Evolutionary conservation across 2,797 vertebrate species (phyloP).

Genomic region (Sebastiscus tertius): DNA sequence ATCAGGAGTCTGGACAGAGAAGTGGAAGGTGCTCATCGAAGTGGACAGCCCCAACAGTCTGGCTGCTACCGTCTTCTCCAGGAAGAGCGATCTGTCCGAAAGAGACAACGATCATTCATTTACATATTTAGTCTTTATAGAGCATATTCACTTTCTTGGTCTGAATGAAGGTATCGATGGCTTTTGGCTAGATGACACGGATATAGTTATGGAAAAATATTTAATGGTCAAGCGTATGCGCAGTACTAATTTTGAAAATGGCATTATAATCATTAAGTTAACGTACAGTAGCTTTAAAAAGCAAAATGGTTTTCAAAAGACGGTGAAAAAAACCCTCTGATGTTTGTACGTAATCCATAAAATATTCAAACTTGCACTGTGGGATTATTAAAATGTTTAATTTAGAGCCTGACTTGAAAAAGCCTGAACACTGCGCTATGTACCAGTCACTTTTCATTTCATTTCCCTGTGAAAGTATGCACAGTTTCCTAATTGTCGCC

Average conservation of each 20-base stretch:
- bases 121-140: background rate
- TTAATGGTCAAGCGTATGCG: background rate
- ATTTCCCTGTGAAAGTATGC: background rate
- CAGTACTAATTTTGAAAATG: background rate
- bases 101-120: constrained; percentile 29
- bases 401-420: background rate
- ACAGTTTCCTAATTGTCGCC: background rate
- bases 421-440: background rate
- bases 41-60: constrained; percentile 87
- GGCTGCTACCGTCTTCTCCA: constrained; percentile 86
- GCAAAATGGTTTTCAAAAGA: background rate
- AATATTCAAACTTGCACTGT: background rate
- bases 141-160: background rate
- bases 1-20: constrained; percentile 88
- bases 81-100: constrained; percentile 84
- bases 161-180: background rate
- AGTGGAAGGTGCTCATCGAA: constrained; percentile 90
- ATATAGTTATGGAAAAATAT: background rate
- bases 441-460: background rate
- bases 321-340: background rate
- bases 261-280: too few relatives aligned
- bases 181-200: background rate
- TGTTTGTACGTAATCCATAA: background rate
- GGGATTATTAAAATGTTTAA: background rate
- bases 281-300: background rate